A percentile compares a stretch with the other conserved stretches of the same genome.
These are phyloP conservation scores for Ianthella basta DNA, from an alignment of 37 sponge, comb jelly and placozoan genomes.

Conservation along the genomic window DNA sequence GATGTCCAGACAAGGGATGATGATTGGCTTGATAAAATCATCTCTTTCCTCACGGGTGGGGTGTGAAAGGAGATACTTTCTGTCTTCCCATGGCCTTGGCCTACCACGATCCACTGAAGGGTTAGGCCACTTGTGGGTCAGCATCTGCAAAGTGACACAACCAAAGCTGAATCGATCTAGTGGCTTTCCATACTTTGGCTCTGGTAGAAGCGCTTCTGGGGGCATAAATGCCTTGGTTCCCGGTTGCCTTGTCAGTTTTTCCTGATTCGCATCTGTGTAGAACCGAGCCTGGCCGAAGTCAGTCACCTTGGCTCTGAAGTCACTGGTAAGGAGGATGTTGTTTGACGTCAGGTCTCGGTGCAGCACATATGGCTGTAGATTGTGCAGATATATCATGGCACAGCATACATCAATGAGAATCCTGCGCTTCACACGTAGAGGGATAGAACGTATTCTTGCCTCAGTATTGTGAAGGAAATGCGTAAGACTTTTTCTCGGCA, in stretches of 20 bases:
- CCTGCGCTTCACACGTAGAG: background rate
- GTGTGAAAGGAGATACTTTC: background rate
- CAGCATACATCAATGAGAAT: constrained; percentile 1
- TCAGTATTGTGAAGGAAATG: background rate
- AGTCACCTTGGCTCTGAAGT: background rate
- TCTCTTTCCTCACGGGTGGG: background rate
- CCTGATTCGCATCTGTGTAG: background rate
- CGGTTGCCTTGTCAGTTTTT: background rate
- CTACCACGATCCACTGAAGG: background rate
- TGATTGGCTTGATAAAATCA: background rate
- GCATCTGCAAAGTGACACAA: background rate
- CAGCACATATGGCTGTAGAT: background rate
- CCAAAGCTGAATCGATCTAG: constrained; percentile 1
- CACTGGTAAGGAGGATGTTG: background rate
- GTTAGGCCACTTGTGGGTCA: background rate
- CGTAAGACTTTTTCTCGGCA: background rate
- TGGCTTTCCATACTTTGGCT: background rate
- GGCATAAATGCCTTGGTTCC: background rate
- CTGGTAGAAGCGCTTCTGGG: background rate
- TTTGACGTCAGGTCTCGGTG: background rate
- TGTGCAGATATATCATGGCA: background rate
- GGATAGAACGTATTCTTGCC: background rate
- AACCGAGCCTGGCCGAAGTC: background rate
- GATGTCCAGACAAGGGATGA: too few species aligned
- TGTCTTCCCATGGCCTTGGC: background rate